Evolutionary conservation across 92 coral and sea anemone genomes (phyloP).

Genomic region (Phenganax subtilis): DNA sequence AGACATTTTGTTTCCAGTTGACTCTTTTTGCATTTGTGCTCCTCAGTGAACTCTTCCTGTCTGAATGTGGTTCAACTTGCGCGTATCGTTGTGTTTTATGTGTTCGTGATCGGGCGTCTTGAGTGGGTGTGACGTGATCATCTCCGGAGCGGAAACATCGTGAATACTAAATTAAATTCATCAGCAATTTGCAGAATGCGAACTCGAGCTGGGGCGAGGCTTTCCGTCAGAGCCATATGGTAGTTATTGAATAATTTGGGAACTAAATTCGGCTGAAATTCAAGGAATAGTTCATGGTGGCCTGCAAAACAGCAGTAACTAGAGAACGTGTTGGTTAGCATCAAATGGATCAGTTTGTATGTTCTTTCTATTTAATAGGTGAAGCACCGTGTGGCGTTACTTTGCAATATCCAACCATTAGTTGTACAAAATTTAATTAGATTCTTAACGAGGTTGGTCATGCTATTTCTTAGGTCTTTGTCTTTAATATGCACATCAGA

Average conservation of each 20-base stretch:
- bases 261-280: neutral
- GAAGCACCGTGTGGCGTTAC: neutral
- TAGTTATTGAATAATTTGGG: neutral
- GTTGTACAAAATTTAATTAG: no score
- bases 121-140: slow-evolving; percentile 15
- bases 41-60: neutral
- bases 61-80: neutral
- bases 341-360: no score
- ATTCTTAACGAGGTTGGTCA: no score
- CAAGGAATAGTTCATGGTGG: neutral
- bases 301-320: neutral
- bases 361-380: neutral
- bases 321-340: neutral
- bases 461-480: no score
- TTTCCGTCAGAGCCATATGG: slow-evolving; percentile 27
- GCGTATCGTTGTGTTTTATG: neutral
- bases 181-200: slow-evolving; percentile 26
- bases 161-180: slow-evolving; percentile 7
- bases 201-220: slow-evolving; percentile 11
- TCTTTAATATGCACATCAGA: no score
- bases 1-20: slow-evolving; percentile 4
- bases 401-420: no score
- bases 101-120: neutral
- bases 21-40: neutral
- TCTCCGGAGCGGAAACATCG: slow-evolving; percentile 14